Base-by-base conservation (phyloP, 30 jellyfish, hydroid and myxozoan species). In the Hydra vulgaris region DNA sequence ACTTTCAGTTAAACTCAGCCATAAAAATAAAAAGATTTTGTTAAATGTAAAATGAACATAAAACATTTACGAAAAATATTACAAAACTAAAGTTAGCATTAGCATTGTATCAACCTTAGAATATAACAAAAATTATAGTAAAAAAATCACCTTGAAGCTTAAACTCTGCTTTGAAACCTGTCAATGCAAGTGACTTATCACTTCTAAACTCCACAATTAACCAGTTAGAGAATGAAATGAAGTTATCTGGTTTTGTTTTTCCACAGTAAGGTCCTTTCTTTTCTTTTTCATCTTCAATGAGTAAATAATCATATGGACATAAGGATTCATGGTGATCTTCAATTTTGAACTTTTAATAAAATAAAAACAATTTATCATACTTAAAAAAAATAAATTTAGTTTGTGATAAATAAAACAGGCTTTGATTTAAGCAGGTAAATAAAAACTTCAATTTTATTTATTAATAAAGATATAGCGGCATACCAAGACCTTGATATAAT, bases 291-390 rank as follows among this genome's bases (percentile, higher is more conserved):
- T 84, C 95, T 67, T 88, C 94, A n/a, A 94, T 68, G 7, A 82
- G 74, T 21, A 94, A 80, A 74, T 87, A 81, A 73, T 94, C 99
- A 72, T 87, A 94, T 4, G 99, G 99, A 68, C 99, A 94, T 21
- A 21, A 66, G 26, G 95, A 94, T 24, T 88, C 95, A 19, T 89
- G 96, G 80, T 94, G 99, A 17, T 84, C 89, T 88, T 94, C 99
- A 21, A 94, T 72, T 73, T 66, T 77, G 84, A 94, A 88, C 99
- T 94, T n/a, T n/a, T n/a, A 79, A 26, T 80, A 74, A 40, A 77
- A 66, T 1, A 66, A 54, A 18, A 19, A 54, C 26, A 79, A 79
- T 15, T 7, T 53, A n/a, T 76, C 12, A 40, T 40, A 12, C 12
- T 3, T 40, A 3, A 40, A 3, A 40, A 40, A 5, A 25, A 25